These are phyloP conservation scores for Plotosus lineatus DNA, from an alignment of 2,113 vertebrate species.

Conservation along the genomic window DNA sequence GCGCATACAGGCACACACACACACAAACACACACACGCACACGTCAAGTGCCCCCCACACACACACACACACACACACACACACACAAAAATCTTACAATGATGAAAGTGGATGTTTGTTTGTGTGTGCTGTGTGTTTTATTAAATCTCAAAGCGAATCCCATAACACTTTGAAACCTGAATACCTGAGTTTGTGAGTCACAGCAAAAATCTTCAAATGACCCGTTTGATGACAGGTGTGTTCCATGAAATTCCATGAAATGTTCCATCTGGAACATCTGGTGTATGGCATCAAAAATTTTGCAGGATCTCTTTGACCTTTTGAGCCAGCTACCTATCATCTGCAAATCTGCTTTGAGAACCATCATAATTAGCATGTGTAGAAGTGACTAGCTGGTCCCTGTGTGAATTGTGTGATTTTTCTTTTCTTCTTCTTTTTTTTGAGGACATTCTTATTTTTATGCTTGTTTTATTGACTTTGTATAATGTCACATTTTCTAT, in stretches of 20 bases:
- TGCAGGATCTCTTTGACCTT: background rate
- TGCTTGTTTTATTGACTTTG: no score
- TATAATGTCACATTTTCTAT: background rate
- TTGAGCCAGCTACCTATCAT: background rate
- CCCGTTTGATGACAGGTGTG: background rate
- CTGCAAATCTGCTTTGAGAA: background rate
- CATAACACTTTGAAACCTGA: conserved; percentile 4
- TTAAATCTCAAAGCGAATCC: background rate
- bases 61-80: no score
- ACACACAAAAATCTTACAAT: background rate
- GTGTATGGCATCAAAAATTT: background rate
- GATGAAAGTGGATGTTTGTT: background rate
- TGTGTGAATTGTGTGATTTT: background rate
- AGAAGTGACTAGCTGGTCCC: background rate
- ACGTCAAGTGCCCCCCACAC: no score
- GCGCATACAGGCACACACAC: no score
- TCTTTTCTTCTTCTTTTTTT: no score
- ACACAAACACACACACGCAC: no score
- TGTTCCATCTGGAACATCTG: conserved; percentile 10
- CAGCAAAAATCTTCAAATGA: background rate
- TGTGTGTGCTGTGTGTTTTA: background rate
- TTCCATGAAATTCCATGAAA: background rate
- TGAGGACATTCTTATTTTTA: background rate
- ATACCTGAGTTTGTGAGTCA: background rate
- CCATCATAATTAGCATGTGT: background rate